Evolutionary conservation across 1,140 invertebrate species (phyloP), one percentile per base, ranked within the genome.

Genomic region (Drosophila paulistorum): DNA sequence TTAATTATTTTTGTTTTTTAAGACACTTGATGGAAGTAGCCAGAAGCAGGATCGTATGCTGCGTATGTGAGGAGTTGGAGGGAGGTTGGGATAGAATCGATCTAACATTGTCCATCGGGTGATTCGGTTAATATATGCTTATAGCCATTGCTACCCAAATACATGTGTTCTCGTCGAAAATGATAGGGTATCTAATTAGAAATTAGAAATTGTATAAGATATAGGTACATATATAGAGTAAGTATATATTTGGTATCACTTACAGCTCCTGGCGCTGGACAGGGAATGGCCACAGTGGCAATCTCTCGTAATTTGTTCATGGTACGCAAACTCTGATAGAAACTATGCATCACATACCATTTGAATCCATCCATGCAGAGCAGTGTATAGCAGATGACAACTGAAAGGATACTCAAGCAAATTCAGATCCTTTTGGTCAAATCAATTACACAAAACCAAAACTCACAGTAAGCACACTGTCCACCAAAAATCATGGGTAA

Each of bases 51-150:
- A 51, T 62, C 11, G 17, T 26, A 23, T 42, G 35, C 67, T 58
- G 35, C 30, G 6, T 6, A 30, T 30, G 30, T 30, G 42, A 39
- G 26, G 45, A 51, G 65, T 64, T 20, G 60, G 37, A 13, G 37
- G 11, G 4, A 11, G 10, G 10, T 11, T 11, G 35, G 35, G 10
- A 13, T 39, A 10, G 10, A 11, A 69, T 60, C 26, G 58, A 23
- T 74, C 71, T 77, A 91, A 55, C 90, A 90, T 64, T 86, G 82
- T 63, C 90, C 90, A 77, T 91, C 90, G 1, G 90, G 90, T 3
- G 87, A 89, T 7, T 92, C 91, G 61, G 90, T 86, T 17, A 92
- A 72, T 37, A 92, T 91, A 64, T 92, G 91, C 51, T 92, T 92
- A 23, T 92, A 92, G 1, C 91, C 91, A 77, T 91, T 91, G 68